phyloP scores from a whole-genome alignment of 1,140 invertebrate species.

The Tenebrio molitor region DNA sequence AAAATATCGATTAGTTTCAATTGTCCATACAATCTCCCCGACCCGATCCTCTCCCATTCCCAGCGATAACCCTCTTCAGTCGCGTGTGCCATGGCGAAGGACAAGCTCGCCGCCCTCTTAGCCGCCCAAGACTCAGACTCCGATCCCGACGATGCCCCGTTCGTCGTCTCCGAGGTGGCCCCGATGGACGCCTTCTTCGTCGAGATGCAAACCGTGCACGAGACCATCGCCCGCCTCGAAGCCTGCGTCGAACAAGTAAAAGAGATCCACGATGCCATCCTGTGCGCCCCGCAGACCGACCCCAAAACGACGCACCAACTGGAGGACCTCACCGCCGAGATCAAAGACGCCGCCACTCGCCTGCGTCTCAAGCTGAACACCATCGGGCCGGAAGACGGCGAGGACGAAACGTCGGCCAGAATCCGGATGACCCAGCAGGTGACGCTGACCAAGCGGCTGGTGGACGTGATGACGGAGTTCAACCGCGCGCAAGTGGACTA shows the following conservation, averaged over 20 bases:
- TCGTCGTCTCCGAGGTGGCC: constrained; percentile 58
- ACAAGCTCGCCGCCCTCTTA: neutral
- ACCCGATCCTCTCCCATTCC: too few relatives aligned
- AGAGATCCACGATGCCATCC: constrained; percentile 88
- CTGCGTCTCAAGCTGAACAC: constrained; percentile 99
- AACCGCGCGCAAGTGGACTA: constrained; percentile 99
- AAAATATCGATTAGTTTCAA: too few relatives aligned
- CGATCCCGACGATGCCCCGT: neutral
- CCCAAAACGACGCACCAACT: constrained; percentile 95
- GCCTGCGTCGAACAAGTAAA: constrained; percentile 90
- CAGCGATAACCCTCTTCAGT: too few relatives aligned
- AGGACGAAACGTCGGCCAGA: constrained; percentile 97
- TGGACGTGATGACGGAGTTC: constrained; percentile 99
- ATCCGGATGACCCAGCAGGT: constrained; percentile 99
- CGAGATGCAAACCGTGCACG: constrained; percentile 87
- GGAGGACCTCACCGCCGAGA: constrained; percentile 99
- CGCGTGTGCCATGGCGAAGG: neutral
- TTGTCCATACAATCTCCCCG: too few relatives aligned
- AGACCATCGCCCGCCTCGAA: constrained; percentile 88
- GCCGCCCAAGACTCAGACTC: neutral
- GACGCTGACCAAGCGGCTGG: constrained; percentile 96
- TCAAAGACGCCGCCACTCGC: constrained; percentile 99
- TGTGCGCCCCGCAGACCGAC: constrained; percentile 80
- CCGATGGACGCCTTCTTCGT: constrained; percentile 75
- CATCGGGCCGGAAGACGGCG: constrained; percentile 98